Percentiles rank a stretch among this genome's conserved stretches.
Conservation (phyloP, 2,113 vertebrate genomes). For the Phalacrocorax aristotelis region DNA sequence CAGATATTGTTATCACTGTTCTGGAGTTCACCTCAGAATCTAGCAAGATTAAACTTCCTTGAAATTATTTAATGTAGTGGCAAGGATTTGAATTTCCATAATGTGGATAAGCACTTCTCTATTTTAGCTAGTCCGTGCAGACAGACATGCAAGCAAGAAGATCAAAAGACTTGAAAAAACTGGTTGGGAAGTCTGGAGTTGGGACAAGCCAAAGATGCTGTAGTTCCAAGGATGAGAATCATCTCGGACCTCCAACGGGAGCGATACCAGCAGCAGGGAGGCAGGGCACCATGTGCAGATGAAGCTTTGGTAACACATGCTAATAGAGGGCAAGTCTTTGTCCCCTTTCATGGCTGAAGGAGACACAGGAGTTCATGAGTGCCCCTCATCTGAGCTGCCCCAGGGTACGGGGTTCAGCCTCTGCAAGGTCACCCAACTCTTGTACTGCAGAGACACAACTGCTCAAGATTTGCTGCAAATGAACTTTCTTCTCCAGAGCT, state of each 20-base stretch:
- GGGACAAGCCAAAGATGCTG: background rate
- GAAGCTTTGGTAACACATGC: background rate
- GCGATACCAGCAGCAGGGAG: background rate
- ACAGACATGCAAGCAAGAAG: background rate
- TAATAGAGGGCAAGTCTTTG: background rate
- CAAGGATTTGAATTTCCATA: background rate
- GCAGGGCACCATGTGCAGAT: background rate
- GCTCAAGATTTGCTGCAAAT: background rate
- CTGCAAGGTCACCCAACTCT: background rate
- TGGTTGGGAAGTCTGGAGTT: background rate
- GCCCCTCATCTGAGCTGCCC: background rate
- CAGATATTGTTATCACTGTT: background rate
- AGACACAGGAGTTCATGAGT: background rate
- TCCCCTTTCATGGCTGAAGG: background rate
- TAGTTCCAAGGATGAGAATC: background rate
- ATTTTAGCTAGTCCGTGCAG: background rate
- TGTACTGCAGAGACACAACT: fast-evolving
- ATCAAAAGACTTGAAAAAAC: background rate
- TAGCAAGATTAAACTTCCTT: background rate
- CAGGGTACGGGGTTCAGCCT: fast-evolving
- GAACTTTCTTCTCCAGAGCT: background rate
- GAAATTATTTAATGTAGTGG: background rate
- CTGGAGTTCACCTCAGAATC: background rate
- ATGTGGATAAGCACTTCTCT: background rate
- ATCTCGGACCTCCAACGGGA: background rate